Base-by-base conservation (phyloP, 2,113 vertebrate genomes). In the Labeo catla region DNA sequence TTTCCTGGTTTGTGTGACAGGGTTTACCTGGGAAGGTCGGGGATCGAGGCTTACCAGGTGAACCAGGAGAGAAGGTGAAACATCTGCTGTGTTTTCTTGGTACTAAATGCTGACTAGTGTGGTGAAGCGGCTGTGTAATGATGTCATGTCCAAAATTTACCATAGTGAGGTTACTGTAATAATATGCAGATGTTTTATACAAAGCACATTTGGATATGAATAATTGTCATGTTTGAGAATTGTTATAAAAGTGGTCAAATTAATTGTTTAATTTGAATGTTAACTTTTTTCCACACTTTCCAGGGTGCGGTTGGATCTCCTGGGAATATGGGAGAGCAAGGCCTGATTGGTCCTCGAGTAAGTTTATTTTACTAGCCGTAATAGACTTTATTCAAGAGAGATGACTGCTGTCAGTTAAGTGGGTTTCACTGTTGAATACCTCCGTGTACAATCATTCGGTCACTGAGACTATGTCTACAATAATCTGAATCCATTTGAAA, bases 11-110 rank as follows among this genome's bases (percentile, higher is more conserved):
- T 89, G 72, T 89, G 15, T 91, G 39, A 88, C 93, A 99, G 98
- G 98, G 98, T 79, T 95, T 93, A 0, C 95, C 93, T 8, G 98
- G 98, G 86, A 93, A 95, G 87, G 87, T 84, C 8, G 98, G 97
- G 76, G 97, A 97, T 54, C 93, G 89, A 54, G 98, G 98, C 80
- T 93, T 92, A 88, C 93, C 95, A 74, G 98, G 98, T 85, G 97
- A 99, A 93, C 88, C 94, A 28, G 98, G 98, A 83, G 94, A 97
- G 91, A 98, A 97, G 97, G 98, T 99, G 90, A 94, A 85, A 13
- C 47, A n/a, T 79, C 59, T 68, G 19, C 34, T 57, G 12, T 6
- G 39, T 34, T 54, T 74, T 61, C 16, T 28, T 13, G 6, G 11
- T 83, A 63, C 4, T 28, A 23, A 76, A 3, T 81, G 39, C 68